phyloP scores from a whole-genome alignment of 2,113 vertebrate genomes.

The Ceyx melanurus region DNA sequence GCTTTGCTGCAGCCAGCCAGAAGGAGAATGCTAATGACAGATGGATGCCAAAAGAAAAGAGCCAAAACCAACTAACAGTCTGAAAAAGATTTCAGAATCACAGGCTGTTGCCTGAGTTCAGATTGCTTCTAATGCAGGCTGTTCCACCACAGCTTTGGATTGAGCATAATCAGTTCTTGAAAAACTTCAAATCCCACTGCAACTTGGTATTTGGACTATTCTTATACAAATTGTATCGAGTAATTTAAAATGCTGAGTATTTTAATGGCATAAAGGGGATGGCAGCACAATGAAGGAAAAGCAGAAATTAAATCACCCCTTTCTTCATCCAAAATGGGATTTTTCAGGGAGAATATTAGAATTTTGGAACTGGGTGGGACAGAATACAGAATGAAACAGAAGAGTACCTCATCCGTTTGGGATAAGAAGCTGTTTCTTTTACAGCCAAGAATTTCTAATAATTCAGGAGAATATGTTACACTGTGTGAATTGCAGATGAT shows the following conservation, averaged over 20 bases:
- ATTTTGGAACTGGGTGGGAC: neutral
- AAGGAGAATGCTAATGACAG: slow-evolving; percentile 22
- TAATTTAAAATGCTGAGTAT: slow-evolving; percentile 19
- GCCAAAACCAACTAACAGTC: slow-evolving; percentile 26
- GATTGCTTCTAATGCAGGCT: neutral
- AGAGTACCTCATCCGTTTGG: neutral
- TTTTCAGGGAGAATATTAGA: neutral
- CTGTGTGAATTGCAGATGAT: neutral
- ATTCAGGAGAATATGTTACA: neutral
- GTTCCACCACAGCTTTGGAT: neutral
- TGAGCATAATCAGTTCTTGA: neutral
- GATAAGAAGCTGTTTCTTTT: neutral
- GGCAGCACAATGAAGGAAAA: neutral
- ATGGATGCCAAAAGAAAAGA: slow-evolving; percentile 34
- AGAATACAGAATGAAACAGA: neutral
- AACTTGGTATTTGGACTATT: neutral
- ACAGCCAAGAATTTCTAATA: neutral
- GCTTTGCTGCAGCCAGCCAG: neutral
- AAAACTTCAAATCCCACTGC: neutral
- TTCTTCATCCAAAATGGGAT: neutral
- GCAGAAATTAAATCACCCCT: neutral
- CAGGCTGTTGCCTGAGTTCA: slow-evolving; percentile 18
- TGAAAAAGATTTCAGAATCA: slow-evolving; percentile 18
- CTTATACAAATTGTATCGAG: neutral
- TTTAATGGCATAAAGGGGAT: neutral